These are phyloP conservation scores for Smittia sp. DNA, from an alignment of 2,888 invertebrate species.

Conservation along the genomic window DNA sequence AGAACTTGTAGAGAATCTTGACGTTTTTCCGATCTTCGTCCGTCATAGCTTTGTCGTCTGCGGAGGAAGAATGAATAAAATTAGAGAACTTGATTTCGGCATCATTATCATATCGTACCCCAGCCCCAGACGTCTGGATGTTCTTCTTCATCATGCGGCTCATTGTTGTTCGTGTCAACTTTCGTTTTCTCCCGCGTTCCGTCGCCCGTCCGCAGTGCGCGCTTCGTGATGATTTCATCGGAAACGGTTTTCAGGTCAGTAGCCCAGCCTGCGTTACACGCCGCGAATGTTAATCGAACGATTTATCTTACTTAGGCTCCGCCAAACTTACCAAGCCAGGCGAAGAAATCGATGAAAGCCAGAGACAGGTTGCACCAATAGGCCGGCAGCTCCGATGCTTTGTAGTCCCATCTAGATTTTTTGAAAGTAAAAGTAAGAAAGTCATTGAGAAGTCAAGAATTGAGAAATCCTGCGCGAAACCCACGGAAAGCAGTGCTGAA, in stretches of 20 bases:
- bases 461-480: no score
- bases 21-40: conserved; percentile 63
- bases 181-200: conserved; percentile 56
- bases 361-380: conserved; percentile 64
- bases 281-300: background rate
- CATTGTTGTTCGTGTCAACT: background rate
- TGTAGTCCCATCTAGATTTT: conserved; percentile 79
- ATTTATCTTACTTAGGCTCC: no score
- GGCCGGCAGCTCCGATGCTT: conserved; percentile 68
- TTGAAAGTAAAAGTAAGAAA: no score
- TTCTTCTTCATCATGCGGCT: background rate
- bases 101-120: conserved; percentile 60
- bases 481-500: conserved; percentile 25
- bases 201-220: conserved; percentile 72
- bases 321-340: conserved; percentile 56
- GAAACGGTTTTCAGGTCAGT: conserved; percentile 82
- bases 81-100: no score
- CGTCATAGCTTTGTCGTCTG: conserved; percentile 67
- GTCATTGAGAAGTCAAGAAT: no score
- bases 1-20: conserved; percentile 47
- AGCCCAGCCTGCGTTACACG: conserved; percentile 59
- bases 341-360: conserved; percentile 65
- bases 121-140: conserved; percentile 15
- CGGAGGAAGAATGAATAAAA: no score
- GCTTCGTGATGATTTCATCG: conserved; percentile 64